Evolutionary conservation across 2,888 invertebrate genomes (phyloP).

Genomic region (Coleophora deauratella): DNA sequence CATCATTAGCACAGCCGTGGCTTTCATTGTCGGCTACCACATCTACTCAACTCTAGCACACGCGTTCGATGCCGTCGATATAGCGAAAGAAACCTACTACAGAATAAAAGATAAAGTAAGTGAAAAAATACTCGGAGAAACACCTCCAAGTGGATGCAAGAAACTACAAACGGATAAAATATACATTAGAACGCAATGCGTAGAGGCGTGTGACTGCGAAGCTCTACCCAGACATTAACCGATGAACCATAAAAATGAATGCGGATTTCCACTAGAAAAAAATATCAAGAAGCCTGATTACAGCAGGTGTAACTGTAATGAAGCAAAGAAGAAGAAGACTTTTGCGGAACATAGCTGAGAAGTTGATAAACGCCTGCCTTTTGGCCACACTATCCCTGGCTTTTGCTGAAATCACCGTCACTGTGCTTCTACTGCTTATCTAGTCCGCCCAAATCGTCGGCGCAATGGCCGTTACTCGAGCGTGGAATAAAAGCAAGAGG

Average conservation of each 20-base stretch:
- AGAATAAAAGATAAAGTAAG: background rate
- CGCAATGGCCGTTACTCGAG: constrained; percentile 30
- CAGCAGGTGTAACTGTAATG: constrained; percentile 27
- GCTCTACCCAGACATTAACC: constrained; percentile 10
- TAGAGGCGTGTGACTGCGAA: constrained; percentile 33
- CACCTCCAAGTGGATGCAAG: background rate
- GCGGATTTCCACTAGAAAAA: background rate
- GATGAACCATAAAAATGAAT: background rate
- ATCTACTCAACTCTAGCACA: constrained; percentile 26
- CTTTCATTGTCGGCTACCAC: constrained; percentile 36
- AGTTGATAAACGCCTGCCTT: constrained; percentile 37
- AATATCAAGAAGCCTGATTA: background rate
- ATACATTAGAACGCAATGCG: constrained; percentile 30
- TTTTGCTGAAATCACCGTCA: constrained; percentile 44
- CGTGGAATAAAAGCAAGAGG: constrained; percentile 31
- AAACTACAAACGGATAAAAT: constrained; percentile 24
- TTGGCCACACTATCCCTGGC: constrained; percentile 44
- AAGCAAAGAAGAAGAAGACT: constrained; percentile 28
- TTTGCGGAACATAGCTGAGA: constrained; percentile 36
- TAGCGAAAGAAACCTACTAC: background rate
- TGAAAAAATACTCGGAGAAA: background rate
- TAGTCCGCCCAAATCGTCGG: too few species aligned
- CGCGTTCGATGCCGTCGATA: constrained; percentile 22
- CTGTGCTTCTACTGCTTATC: constrained; percentile 35
- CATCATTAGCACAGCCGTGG: constrained; percentile 32